Evolutionary conservation across 2,797 vertebrate genomes (phyloP), one percentile per base, ranked within the genome.

Genomic region (Acanthurus lineatus): DNA sequence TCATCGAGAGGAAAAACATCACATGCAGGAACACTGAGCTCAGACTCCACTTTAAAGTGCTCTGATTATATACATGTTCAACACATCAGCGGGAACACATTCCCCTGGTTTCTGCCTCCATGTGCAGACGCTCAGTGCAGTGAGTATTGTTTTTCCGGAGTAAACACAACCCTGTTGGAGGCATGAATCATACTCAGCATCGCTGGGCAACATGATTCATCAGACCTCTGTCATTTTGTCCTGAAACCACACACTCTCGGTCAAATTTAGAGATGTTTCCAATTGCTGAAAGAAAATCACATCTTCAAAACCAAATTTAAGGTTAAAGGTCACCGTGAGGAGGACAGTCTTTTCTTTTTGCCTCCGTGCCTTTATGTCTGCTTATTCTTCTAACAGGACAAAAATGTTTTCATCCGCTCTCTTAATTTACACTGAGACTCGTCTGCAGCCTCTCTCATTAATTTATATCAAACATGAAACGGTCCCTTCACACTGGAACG

Each of bases 141-240:
- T n/a, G 67, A 64, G 11, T 35, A 38, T 78, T 82, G 73, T 84
- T 84, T 86, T 81, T 76, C 59, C 69, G 17, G 76, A 64, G 77
- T 82, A 77, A 82, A 83, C 76, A 81, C 54, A 64, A 72, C 70
- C 71, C 65, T 64, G 86, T 79, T 71, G 73, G 82, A 87, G 79
- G 79, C 66, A 86, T 90, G 91, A 92, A 89, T 92, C 88, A 89
- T 74, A 70, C 77, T 76, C 82, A 60, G 71, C 81, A 59, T 86
- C 49, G 69, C 87, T 68, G 76, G 83, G 70, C 81, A 83, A 79
- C 84, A 73, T 92, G 90, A 91, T 84, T 92, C 88, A 92, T 90
- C 90, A 88, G 87, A 85, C 76, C 90, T 83, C 67, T 87, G 76
- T 86, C 75, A 81, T 86, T 82, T 76, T 75, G 76, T 85, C 85